A percentile compares a stretch with the other conserved stretches of the same genome.
phyloP scores from a whole-genome alignment of 2,888 invertebrate genomes.

The Argyra leucocephala region DNA sequence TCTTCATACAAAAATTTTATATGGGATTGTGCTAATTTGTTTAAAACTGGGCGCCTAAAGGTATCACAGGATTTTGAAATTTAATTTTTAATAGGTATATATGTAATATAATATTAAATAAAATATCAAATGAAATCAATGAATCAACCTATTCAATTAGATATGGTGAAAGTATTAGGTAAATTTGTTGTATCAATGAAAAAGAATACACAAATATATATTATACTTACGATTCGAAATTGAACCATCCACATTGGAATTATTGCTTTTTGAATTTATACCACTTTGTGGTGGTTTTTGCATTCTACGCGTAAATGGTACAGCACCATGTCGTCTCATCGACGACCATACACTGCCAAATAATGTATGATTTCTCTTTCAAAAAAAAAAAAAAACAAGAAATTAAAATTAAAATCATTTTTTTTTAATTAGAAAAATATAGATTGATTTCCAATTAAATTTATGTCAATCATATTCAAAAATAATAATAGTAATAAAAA shows the following conservation, averaged over 20 bases:
- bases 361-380: conserved; percentile 86
- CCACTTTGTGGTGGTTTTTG: conserved; percentile 30
- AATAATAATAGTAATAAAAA: conserved; percentile 8
- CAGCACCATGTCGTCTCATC: conserved; percentile 64
- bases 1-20: no score
- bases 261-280: conserved; percentile 23
- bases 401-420: no score
- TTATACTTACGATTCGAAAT: neutral
- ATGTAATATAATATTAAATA: no score
- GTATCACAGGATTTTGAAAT: no score
- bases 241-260: neutral
- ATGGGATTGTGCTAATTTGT: no score
- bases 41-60: no score
- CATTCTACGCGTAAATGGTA: conserved; percentile 34
- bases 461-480: neutral
- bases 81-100: no score
- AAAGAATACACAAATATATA: no score
- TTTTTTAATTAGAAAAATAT: neutral
- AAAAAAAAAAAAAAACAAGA: neutral
- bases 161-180: no score
- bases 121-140: no score
- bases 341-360: conserved; percentile 96
- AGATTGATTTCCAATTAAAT: neutral
- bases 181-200: no score
- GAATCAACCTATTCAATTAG: no score